Evolutionary conservation across 1,140 invertebrate species (phyloP), one percentile per base, ranked within the genome.

Genomic region (Manduca sexta): DNA sequence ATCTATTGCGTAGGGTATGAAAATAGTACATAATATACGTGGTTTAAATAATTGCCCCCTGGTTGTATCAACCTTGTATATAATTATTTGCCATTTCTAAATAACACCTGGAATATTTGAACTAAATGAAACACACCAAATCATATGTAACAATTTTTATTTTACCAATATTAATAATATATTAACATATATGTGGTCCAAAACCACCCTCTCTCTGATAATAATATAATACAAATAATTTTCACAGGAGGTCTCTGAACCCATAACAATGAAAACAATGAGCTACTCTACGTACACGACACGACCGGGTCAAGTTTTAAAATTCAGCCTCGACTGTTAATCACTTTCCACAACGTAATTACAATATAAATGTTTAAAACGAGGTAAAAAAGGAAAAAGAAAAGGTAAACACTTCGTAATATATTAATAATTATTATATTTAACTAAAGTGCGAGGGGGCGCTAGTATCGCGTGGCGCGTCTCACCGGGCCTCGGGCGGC

Each of bases 121-220:
- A n/a, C 5, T 13, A 35, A 35, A 35, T 35, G 12, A 35, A 35
- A 35, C 30, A 13, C 34, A n/a, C 34, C 14, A 35, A 52, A 41
- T 74, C 75, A 80, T 76, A 78, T 82, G 72, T 81, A 81, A 84
- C 77, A 81, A 82, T 81, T 81, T n/a, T 82, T 80, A 84, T 84
- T 84, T 84, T 84, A 84, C 76, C 80, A 82, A 84, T 82, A 84
- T 84, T 80, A 81, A 78, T 81, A 84, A 84, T 84, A 84, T 82
- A 84, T 84, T 82, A 84, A 84, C 80, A 84, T 79, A 82, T 73
- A 82, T 73, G 80, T 80, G 80, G 80, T 80, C 77, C 74, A 60
- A 50, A 69, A 67, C 77, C 75, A 80, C 77, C 66, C 68, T 81
- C 66, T 73, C 68, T 74, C 74, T 80, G 69, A 74, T 80, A 78